These are phyloP conservation scores for Pseudochirops cupreus DNA, from an alignment of 2,797 vertebrate species.

Conservation along the genomic window DNA sequence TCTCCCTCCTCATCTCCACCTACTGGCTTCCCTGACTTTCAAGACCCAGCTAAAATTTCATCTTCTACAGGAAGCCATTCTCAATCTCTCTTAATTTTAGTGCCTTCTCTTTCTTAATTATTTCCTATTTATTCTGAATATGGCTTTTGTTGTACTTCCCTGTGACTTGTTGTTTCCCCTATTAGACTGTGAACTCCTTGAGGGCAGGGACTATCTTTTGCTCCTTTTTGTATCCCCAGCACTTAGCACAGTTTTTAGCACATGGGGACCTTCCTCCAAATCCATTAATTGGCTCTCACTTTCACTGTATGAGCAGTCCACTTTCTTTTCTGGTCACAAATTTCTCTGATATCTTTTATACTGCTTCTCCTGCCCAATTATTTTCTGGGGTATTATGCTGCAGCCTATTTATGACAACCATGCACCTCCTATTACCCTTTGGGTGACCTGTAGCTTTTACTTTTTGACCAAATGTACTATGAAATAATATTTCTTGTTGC, in stretches of 20 bases:
- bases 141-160: neutral
- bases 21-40: neutral
- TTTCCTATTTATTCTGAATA: neutral
- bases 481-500: neutral
- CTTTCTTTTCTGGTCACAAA: neutral
- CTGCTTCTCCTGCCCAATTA: neutral
- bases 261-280: neutral
- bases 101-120: neutral
- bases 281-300: neutral
- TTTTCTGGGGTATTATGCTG: neutral
- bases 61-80: neutral
- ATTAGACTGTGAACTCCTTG: neutral
- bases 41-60: neutral
- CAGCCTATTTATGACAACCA: neutral
- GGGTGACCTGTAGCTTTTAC: neutral
- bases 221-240: neutral
- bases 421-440: neutral
- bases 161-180: neutral
- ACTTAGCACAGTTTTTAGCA: neutral
- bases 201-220: neutral
- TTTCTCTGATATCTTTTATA: neutral
- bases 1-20: neutral
- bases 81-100: neutral
- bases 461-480: neutral
- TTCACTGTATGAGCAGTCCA: neutral